phyloP scores from a whole-genome alignment of 2,888 invertebrate species.

The Trissonchulus sp. region DNA sequence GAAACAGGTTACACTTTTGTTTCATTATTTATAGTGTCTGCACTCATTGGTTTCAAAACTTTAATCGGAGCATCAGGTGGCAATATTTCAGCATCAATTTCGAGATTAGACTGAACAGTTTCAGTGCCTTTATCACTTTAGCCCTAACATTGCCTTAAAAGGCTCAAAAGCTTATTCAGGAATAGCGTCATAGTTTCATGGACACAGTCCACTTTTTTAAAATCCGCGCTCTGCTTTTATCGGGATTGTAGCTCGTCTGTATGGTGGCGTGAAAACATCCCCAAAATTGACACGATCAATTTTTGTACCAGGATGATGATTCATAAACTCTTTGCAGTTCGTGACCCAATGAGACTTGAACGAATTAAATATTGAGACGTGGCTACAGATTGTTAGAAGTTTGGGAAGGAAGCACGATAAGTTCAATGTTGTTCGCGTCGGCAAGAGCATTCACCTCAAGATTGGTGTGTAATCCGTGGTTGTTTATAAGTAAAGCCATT shows the following conservation, averaged over 20 bases:
- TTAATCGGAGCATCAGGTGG: too few relatives aligned
- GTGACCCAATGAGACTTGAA: not conserved
- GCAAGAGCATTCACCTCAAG: not conserved
- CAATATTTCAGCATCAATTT: too few relatives aligned
- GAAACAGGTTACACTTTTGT: too few relatives aligned
- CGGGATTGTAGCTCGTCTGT: not conserved
- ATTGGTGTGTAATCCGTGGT: not conserved
- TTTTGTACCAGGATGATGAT: not conserved
- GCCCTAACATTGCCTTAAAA: not conserved
- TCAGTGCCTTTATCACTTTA: too few relatives aligned
- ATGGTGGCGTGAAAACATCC: not conserved
- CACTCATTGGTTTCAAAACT: too few relatives aligned
- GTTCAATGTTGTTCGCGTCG: not conserved
- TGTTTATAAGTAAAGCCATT: not conserved
- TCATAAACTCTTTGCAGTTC: not conserved
- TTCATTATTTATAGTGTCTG: too few relatives aligned
- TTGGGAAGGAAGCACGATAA: not conserved
- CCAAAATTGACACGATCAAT: not conserved
- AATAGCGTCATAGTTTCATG: not conserved
- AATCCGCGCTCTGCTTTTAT: not conserved
- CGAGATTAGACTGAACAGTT: too few relatives aligned
- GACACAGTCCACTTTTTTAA: not conserved
- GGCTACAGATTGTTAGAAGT: not conserved
- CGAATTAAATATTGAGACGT: not conserved
- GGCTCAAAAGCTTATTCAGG: not conserved